A percentile compares a stretch with the other conserved stretches of the same genome.
phyloP scores from a whole-genome alignment of 1,140 invertebrate species.

The Centruroides sculpturatus region DNA sequence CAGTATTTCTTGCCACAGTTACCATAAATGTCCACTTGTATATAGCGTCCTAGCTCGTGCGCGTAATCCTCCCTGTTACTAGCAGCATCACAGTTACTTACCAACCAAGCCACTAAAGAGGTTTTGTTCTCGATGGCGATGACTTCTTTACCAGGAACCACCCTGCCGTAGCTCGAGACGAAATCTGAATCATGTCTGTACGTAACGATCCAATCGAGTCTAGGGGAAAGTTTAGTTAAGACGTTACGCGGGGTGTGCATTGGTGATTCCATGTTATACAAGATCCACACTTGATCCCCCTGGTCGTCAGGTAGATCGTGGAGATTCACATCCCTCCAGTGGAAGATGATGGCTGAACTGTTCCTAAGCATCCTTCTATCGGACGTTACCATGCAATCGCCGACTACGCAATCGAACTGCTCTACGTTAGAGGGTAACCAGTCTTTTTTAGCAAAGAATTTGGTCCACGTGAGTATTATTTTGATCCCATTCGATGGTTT shows the following conservation, averaged over 20 bases:
- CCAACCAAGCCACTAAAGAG: conserved; percentile 34
- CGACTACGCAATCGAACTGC: conserved; percentile 12
- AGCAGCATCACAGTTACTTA: conserved; percentile 41
- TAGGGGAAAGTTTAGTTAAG: conserved; percentile 10
- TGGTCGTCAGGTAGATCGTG: conserved; percentile 8
- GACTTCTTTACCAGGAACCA: not conserved
- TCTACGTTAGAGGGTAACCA: conserved; percentile 1
- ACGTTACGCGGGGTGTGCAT: conserved; percentile 4
- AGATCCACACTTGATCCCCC: conserved; percentile 18
- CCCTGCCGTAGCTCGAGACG: conserved; percentile 6
- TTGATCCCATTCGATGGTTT: no score
- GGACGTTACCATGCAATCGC: conserved; percentile 18
- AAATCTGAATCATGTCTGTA: conserved; percentile 18
- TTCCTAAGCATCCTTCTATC: conserved; percentile 14
- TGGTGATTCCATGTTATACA: conserved; percentile 23
- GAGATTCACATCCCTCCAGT: conserved; percentile 14
- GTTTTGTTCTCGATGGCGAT: not conserved
- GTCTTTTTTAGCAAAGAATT: conserved; percentile 2
- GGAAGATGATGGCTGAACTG: conserved; percentile 19
- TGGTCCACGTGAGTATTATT: conserved; percentile 1
- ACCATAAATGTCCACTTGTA: conserved; percentile 50
- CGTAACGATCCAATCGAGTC: conserved; percentile 16
- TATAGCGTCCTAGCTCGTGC: conserved; percentile 35
- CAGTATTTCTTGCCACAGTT: conserved; percentile 31
- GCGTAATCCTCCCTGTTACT: conserved; percentile 40